Evolutionary conservation across 1,140 invertebrate genomes (phyloP), one percentile per base, ranked within the genome.

Genomic region (Sitobion miscanthi): DNA sequence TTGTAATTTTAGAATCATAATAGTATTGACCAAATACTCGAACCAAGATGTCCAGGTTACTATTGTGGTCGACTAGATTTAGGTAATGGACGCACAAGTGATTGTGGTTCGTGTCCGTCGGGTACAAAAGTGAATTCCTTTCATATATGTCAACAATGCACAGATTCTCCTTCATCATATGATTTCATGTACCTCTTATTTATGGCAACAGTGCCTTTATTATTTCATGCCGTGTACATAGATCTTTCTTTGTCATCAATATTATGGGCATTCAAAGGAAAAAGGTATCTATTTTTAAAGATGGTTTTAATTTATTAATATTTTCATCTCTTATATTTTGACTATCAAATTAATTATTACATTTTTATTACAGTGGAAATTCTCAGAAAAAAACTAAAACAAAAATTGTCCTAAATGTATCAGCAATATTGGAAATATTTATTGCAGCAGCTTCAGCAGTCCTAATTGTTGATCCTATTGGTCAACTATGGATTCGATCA

Each of bases 131-230:
- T 92, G 2, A 97, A 97, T 94, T 95, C 95, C 0, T 96, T 95
- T 30, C 97, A 96, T n/a, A 95, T 96, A 14, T 99, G 98, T 95
- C 95, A 96, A 47, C 96, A 96, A 14, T 99, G 99, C 95, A 95
- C 96, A 7, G 97, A 98, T 93, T 95, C 96, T 35, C 97, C 98
- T 1, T 95, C 96, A 54, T 96, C 98, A n/a, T 99, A 99, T 95
- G 98, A 99, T 95, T 99, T 98, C 97, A 96, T 99, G 2, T 99
- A 99, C 95, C 96, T 99, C 30, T 98, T 98, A 4, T 99, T 99
- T 94, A 99, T 99, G 98, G 97, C 97, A 2, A 95, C 99, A 17
- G 94, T 98, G 77, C 97, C 98, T 0, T 95, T 99, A 23, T 96
- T 98, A 54, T 95, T 99, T 93, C 98, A 99, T 95, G 98, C 98